phyloP scores from a whole-genome alignment of 2,888 invertebrate genomes.

The Pocota personata region DNA sequence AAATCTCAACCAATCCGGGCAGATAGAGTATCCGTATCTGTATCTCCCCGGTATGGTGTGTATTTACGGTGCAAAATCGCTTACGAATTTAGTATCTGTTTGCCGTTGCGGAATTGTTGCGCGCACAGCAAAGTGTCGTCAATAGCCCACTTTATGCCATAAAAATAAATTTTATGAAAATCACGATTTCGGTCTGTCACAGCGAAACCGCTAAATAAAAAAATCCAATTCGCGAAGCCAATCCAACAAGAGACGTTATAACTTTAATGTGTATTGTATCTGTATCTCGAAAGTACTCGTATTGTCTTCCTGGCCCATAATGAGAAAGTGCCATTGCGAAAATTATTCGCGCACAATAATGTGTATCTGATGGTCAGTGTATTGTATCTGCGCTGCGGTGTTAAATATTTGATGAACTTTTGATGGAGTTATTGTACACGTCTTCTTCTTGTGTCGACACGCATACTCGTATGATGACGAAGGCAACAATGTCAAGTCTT shows the following conservation, averaged over 20 bases:
- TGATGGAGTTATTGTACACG: conserved; percentile 61
- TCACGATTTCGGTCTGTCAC: conserved; percentile 67
- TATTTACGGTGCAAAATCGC: conserved; percentile 52
- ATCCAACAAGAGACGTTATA: conserved; percentile 50
- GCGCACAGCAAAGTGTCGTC: conserved; percentile 67
- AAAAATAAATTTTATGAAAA: conserved; percentile 74
- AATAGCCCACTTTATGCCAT: conserved; percentile 70
- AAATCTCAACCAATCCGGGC: conserved; percentile 58
- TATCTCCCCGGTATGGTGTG: background rate
- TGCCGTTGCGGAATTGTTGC: conserved; percentile 49
- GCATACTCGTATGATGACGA: conserved; percentile 18
- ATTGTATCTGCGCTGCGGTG: conserved; percentile 2
- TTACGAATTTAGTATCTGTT: conserved; percentile 56
- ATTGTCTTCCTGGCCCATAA: conserved; percentile 41
- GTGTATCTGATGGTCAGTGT: conserved; percentile 16
- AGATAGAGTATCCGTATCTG: conserved; percentile 1
- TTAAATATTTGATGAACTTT: conserved; percentile 54
- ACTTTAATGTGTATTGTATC: conserved; percentile 33
- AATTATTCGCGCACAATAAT: conserved; percentile 42
- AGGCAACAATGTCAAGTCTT: background rate
- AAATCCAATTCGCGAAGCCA: conserved; percentile 26
- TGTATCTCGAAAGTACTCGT: conserved; percentile 30
- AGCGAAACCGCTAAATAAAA: conserved; percentile 44
- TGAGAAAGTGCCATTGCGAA: conserved; percentile 56
- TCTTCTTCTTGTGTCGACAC: conserved; percentile 16